These are phyloP conservation scores for Phragmatobia fuliginosa DNA, from an alignment of 2,888 invertebrate genomes.

Conservation along the genomic window DNA sequence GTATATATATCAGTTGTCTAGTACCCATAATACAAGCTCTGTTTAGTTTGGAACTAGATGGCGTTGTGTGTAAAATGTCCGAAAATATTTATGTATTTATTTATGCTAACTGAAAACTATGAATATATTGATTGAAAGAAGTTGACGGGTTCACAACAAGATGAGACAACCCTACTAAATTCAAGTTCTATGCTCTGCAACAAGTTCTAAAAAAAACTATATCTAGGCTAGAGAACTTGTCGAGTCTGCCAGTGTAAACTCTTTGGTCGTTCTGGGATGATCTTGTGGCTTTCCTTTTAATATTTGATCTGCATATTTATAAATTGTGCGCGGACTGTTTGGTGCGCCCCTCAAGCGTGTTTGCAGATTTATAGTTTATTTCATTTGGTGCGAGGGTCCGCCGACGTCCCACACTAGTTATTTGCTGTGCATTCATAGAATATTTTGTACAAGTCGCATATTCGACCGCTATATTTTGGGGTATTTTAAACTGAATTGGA, in stretches of 20 bases:
- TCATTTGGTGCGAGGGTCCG: constrained; percentile 56
- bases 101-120: too few species aligned
- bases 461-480: constrained; percentile 33
- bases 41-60: too few species aligned
- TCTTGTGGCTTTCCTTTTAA: constrained; percentile 77
- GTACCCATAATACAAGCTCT: too few species aligned
- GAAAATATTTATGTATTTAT: too few species aligned
- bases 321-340: constrained; percentile 67
- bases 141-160: too few species aligned
- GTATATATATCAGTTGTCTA: too few species aligned
- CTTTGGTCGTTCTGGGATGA: constrained; percentile 61
- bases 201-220: not conserved
- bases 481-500: constrained; percentile 32
- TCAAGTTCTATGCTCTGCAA: not conserved
- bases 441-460: constrained; percentile 39
- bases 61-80: too few species aligned
- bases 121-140: too few species aligned
- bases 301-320: constrained; percentile 82
- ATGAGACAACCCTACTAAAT: not conserved
- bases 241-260: constrained; percentile 29
- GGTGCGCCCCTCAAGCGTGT: constrained; percentile 57
- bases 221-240: not conserved
- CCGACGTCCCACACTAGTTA: constrained; percentile 36
- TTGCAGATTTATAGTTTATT: constrained; percentile 75
- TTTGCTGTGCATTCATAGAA: constrained; percentile 42